Base-by-base conservation (phyloP, 2,797 vertebrate species). In the Sylvia borin region DNA sequence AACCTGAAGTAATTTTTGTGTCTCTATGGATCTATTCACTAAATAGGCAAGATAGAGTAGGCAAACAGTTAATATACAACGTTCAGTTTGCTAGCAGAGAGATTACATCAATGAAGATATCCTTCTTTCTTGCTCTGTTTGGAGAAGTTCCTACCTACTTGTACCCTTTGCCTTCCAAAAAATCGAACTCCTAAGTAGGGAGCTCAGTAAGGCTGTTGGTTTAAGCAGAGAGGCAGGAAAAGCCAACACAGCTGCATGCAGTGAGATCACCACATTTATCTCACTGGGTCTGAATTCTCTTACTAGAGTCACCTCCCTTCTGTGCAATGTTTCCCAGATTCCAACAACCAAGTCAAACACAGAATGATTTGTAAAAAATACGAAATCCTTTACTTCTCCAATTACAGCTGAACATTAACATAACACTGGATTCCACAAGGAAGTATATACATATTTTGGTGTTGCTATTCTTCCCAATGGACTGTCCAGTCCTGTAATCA, bases 191-290 rank as follows among this genome's bases (percentile, higher is more conserved):
- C 34, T 31, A 8, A 8, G 24, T 2, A 85, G 36, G 50, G 77
- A 82, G 32, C 13, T 72, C 51, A 62, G 16, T 9, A 48, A 47
- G 31, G 53, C 55, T 84, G 53, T 81, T 64, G 85, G 40, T 64
- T 92, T 57, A 91, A 91, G 90, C 58, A 77, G 50, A 88, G 64
- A 48, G 71, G 70, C 43, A 92, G 92, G 80, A 94, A 94, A 96
- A 93, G 90, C 90, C 96, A 96, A 73, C 73, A 90, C 95, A 97
- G 95, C 96, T 97, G 97, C 0, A 0, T 43, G 42, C n/a, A 93
- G 71, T 97, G 97, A 97, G 95, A 92, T 96, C 95, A 96, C 85
- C 87, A 83, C 43, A 6, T 95, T 97, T 92, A 95, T 91, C 93
- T 97, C 97, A 97, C 65, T 76, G 71, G 32, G 77, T 50, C 81